A percentile compares a stretch with the other conserved stretches of the same genome.
phyloP scores from a whole-genome alignment of 2,797 vertebrate species.

The Neosalanx taihuensis region DNA sequence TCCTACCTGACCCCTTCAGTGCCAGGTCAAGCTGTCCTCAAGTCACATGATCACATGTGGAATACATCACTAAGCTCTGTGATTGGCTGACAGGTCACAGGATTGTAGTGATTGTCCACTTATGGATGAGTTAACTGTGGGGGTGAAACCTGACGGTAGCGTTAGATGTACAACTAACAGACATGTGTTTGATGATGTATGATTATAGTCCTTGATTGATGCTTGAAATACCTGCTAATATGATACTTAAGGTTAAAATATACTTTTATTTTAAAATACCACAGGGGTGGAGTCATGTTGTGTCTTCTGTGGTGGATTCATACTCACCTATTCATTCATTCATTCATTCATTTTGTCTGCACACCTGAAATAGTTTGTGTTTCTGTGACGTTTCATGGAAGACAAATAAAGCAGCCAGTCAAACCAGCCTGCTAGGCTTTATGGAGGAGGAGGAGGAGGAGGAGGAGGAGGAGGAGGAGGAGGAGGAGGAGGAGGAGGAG shows the following conservation, averaged over 20 bases:
- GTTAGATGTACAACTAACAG: too few relatives aligned
- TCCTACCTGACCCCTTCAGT: constrained; percentile 49
- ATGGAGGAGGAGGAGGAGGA: constrained; percentile 24
- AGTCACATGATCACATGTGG: constrained; percentile 54
- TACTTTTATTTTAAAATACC: too few relatives aligned
- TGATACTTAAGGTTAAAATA: too few relatives aligned
- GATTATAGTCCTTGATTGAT: too few relatives aligned
- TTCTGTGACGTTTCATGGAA: not conserved
- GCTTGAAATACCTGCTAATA: too few relatives aligned
- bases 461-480: constrained; percentile 58
- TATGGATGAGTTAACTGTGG: not conserved
- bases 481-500: constrained; percentile 54
- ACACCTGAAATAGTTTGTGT: too few relatives aligned
- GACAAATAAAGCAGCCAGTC: constrained; percentile 54
- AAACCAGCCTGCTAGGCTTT: constrained; percentile 57
- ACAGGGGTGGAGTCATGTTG: too few relatives aligned
- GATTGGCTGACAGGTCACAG: constrained; percentile 18
- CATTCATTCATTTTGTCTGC: too few relatives aligned
- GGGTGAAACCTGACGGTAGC: too few relatives aligned
- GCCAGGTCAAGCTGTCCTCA: constrained; percentile 43
- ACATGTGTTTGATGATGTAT: too few relatives aligned
- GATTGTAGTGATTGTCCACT: constrained; percentile 10
- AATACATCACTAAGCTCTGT: constrained; percentile 36
- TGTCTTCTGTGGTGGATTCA: too few relatives aligned
- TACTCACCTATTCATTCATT: too few relatives aligned